Conservation (phyloP, 2,888 invertebrate species). For the Plebejus argus region DNA sequence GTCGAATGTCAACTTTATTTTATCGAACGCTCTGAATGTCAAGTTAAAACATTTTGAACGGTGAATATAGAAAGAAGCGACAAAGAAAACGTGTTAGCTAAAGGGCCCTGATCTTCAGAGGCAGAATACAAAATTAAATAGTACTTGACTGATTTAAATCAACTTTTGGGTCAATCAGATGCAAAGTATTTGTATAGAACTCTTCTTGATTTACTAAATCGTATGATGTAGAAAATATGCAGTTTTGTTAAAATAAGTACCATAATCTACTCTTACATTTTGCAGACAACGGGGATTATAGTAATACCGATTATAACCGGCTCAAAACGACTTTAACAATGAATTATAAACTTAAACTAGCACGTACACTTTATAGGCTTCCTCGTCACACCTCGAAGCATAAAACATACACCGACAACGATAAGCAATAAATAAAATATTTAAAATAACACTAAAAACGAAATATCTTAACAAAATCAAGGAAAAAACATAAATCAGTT, state of each 20-base stretch:
- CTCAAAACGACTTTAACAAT: background rate
- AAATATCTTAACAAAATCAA: background rate
- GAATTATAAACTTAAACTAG: conserved; percentile 9
- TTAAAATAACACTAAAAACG: background rate
- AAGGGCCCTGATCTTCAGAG: no score
- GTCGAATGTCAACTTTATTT: no score
- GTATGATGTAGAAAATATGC: background rate
- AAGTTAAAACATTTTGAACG: no score
- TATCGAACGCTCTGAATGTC: no score
- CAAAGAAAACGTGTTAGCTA: no score
- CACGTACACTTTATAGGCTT: conserved; percentile 1
- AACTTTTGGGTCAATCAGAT: background rate
- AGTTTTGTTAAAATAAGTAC: background rate
- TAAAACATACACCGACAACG: background rate
- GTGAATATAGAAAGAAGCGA: no score
- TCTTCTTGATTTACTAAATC: background rate
- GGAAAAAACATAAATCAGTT: background rate
- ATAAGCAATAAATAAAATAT: conserved; percentile 3
- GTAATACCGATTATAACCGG: background rate
- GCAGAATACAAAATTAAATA: no score
- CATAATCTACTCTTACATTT: conserved; percentile 1
- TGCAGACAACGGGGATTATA: conserved; percentile 1
- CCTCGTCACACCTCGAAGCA: background rate
- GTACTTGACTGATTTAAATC: no score
- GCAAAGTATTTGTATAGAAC: background rate